These are phyloP conservation scores for Platygyra sinensis DNA, from an alignment of 64 coral and sea anemone species.

Conservation along the genomic window DNA sequence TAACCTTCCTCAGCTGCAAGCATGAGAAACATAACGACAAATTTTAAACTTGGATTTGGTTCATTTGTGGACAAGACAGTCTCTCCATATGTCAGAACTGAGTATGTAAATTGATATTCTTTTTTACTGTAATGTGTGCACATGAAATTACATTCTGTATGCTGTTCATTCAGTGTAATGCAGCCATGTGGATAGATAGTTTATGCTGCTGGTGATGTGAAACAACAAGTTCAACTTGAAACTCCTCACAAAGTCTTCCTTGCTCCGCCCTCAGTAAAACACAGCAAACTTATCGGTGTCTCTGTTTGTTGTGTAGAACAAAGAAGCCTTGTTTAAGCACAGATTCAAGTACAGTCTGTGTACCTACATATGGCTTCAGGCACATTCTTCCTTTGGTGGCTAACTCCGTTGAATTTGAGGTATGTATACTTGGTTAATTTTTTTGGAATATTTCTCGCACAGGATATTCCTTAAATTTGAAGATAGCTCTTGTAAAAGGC, in stretches of 20 bases:
- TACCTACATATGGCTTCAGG: conserved; percentile 70
- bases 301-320: conserved; percentile 38
- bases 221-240: no score
- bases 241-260: no score
- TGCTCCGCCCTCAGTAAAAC: no score
- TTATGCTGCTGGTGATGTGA: no score
- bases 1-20: conserved; percentile 44
- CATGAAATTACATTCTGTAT: background rate
- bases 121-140: background rate
- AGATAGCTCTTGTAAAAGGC: no score
- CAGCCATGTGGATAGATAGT: no score
- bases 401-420: conserved; percentile 61
- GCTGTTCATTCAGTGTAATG: background rate
- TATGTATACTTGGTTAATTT: background rate
- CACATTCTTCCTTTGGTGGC: conserved; percentile 62
- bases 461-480: no score
- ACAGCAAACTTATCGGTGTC: no score
- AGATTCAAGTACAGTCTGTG: conserved; percentile 4
- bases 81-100: conserved; percentile 70
- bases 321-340: conserved; percentile 27
- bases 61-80: conserved; percentile 95
- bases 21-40: conserved; percentile 75
- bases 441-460: no score
- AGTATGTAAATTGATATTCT: conserved; percentile 47
- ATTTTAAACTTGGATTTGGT: conserved; percentile 84